Conservation (phyloP, 2,797 vertebrate species). For the Carduelis carduelis region DNA sequence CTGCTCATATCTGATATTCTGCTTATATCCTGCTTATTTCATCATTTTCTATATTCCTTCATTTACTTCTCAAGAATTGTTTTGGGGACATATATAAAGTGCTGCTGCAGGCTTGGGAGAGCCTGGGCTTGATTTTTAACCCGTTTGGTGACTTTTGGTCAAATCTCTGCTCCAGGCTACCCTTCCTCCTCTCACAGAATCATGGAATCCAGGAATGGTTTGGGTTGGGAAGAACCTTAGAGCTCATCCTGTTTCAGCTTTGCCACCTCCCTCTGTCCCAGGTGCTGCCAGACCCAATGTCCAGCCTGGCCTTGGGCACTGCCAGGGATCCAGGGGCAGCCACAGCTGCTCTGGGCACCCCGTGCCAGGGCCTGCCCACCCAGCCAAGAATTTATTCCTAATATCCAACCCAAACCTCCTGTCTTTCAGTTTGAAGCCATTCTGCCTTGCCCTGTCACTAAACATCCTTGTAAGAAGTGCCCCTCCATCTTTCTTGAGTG, state of each 20-base stretch:
- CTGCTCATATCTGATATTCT: too few species aligned
- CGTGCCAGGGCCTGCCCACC: accelerated
- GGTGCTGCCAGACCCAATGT: accelerated
- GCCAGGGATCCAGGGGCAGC: neutral
- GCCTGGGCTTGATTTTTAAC: neutral
- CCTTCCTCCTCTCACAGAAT: neutral
- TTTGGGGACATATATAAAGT: neutral
- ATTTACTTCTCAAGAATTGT: neutral
- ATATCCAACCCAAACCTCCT: neutral
- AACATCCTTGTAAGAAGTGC: too few species aligned
- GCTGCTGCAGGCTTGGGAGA: neutral
- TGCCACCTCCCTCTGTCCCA: neutral
- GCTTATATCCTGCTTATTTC: neutral
- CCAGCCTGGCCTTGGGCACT: neutral
- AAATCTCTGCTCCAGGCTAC: neutral
- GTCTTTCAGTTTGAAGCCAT: neutral
- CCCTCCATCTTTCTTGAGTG: neutral
- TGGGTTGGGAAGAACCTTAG: neutral
- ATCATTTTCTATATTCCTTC: neutral
- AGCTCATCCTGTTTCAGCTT: neutral
- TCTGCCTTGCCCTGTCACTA: neutral
- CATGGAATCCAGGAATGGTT: neutral
- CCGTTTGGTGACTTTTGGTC: neutral
- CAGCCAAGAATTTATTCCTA: neutral
- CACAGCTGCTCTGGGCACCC: neutral